These are phyloP conservation scores for Aphaenogaster floridana DNA, from an alignment of 1,140 invertebrate species.

Conservation along the genomic window DNA sequence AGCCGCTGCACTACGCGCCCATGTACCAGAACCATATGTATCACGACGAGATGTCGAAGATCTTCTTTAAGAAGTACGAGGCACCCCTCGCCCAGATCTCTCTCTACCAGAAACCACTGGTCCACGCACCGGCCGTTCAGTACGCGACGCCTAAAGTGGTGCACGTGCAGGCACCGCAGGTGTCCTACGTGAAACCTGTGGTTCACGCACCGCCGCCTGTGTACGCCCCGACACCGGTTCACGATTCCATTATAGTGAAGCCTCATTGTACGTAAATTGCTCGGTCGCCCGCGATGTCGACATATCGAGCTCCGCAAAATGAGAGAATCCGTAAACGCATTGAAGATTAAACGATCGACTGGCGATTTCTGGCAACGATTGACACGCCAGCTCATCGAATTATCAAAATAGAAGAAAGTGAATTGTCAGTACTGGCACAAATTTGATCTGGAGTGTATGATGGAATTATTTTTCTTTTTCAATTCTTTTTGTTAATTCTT, in stretches of 20 bases:
- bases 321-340: not conserved
- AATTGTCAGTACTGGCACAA: not conserved
- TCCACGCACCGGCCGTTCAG: slow-evolving; percentile 52
- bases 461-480: slow-evolving; percentile 34
- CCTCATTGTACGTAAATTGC: slow-evolving; percentile 53
- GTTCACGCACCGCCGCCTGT: slow-evolving; percentile 65
- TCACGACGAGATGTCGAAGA: slow-evolving; percentile 43
- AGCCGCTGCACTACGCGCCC: slow-evolving; percentile 72
- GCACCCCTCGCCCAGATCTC: slow-evolving; percentile 18
- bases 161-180: slow-evolving; percentile 68
- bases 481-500: not conserved
- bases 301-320: slow-evolving; percentile 17
- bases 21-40: slow-evolving; percentile 71
- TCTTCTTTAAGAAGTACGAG: slow-evolving; percentile 67
- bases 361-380: too few relatives aligned
- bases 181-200: slow-evolving; percentile 76
- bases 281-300: slow-evolving; percentile 8
- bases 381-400: not conserved
- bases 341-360: slow-evolving; percentile 12
- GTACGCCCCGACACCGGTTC: slow-evolving; percentile 57
- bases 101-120: slow-evolving; percentile 69
- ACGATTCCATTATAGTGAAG: slow-evolving; percentile 60
- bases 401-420: not conserved
- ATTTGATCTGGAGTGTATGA: slow-evolving; percentile 22
- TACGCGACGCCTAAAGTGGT: slow-evolving; percentile 68